Percentiles rank a stretch among this genome's conserved stretches.
Conservation (phyloP, 2,113 vertebrate genomes). For the Heterocephalus glaber region DNA sequence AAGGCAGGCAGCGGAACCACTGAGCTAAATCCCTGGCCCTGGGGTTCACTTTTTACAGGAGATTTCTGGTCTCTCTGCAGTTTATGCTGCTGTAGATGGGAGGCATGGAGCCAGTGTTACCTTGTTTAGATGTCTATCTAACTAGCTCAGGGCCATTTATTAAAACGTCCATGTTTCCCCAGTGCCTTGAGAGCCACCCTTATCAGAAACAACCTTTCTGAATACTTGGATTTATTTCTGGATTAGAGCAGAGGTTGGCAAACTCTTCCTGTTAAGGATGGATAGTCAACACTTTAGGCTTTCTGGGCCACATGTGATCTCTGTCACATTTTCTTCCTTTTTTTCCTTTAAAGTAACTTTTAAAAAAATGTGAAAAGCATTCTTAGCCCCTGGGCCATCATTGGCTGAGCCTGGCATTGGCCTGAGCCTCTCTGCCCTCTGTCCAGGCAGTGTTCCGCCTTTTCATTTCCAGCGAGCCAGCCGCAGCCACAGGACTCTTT, state of each 20-base stretch:
- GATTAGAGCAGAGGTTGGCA: background rate
- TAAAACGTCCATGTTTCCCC: background rate
- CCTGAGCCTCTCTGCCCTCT: background rate
- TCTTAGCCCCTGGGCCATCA: background rate
- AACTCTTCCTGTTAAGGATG: background rate
- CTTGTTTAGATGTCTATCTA: background rate
- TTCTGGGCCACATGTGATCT: background rate
- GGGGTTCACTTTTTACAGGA: background rate
- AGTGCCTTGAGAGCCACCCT: background rate
- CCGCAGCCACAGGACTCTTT: too few relatives aligned
- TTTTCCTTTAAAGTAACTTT: background rate
- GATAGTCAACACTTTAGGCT: background rate
- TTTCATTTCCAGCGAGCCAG: background rate
- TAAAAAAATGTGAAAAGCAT: background rate
- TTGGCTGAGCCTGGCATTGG: background rate
- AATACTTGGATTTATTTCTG: background rate
- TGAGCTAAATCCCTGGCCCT: too few relatives aligned
- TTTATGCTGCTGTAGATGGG: background rate
- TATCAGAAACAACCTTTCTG: background rate
- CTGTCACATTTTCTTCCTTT: background rate
- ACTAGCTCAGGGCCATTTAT: background rate
- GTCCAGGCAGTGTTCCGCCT: background rate
- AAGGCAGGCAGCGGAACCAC: too few relatives aligned
- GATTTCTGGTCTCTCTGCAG: background rate
- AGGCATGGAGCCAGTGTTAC: background rate